These are phyloP conservation scores for Cydia strobilella DNA, from an alignment of 1,140 invertebrate genomes.

Conservation along the genomic window DNA sequence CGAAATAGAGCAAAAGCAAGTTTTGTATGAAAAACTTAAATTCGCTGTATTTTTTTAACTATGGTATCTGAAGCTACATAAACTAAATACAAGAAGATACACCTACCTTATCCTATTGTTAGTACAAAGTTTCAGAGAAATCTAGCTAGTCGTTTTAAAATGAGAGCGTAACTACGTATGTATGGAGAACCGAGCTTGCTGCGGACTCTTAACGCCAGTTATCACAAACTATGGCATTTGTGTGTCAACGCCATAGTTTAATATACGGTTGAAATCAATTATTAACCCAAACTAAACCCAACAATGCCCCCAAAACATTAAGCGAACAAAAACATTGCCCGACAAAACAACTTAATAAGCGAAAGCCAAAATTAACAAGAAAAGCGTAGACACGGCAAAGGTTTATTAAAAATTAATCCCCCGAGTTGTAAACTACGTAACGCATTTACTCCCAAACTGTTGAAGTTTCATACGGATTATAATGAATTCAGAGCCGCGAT, in stretches of 20 bases:
- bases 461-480: slow-evolving; percentile 44
- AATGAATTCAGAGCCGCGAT: slow-evolving; percentile 46
- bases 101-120: too few relatives aligned
- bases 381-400: slow-evolving; percentile 35
- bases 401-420: slow-evolving; percentile 50
- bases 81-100: too few relatives aligned
- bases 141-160: too few relatives aligned
- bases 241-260: not conserved
- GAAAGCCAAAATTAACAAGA: slow-evolving; percentile 9
- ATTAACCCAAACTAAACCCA: not conserved
- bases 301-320: not conserved
- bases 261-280: not conserved
- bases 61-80: too few relatives aligned
- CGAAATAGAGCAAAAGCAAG: too few relatives aligned
- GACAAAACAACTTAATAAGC: slow-evolving; percentile 30
- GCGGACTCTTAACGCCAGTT: too few relatives aligned
- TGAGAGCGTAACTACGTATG: too few relatives aligned
- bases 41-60: too few relatives aligned
- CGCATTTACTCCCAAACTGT: slow-evolving; percentile 48
- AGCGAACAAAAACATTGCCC: not conserved
- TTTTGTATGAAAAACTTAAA: too few relatives aligned
- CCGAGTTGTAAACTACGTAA: slow-evolving; percentile 46
- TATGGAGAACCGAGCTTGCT: too few relatives aligned
- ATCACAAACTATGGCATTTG: too few relatives aligned
- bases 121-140: too few relatives aligned